Percentiles rank a stretch among this genome's conserved stretches.
Evolutionary conservation across 2,888 invertebrate species (phyloP).

Genomic region (Lasioglossum pauxillum): DNA sequence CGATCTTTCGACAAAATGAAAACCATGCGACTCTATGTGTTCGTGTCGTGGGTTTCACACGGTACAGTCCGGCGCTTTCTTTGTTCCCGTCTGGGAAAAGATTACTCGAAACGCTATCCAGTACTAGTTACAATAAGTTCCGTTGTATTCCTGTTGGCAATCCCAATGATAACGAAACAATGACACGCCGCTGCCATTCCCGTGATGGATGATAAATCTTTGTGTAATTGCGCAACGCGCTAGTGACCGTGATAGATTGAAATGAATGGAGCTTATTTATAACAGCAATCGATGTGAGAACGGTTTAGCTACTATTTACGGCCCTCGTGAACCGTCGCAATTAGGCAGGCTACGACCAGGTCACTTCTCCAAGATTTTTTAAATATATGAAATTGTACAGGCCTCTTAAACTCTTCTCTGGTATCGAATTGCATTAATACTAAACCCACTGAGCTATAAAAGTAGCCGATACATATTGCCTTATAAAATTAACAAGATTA

Average conservation of each 20-base stretch:
- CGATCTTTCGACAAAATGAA: background rate
- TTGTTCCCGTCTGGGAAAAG: background rate
- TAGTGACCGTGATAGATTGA: constrained; percentile 30
- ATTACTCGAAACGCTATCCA: background rate
- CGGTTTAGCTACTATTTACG: background rate
- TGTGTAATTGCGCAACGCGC: constrained; percentile 40
- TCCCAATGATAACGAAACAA: constrained; percentile 36
- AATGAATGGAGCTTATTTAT: constrained; percentile 36
- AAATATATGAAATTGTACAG: background rate
- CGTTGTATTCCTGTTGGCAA: background rate
- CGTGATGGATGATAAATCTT: constrained; percentile 41
- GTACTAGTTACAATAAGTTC: constrained; percentile 15
- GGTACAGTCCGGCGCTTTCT: background rate
- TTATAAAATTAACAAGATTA: too few relatives aligned
- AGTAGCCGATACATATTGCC: too few relatives aligned
- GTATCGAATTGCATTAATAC: background rate
- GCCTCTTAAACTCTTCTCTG: background rate
- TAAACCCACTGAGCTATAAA: too few relatives aligned
- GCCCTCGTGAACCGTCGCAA: background rate
- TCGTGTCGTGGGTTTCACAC: background rate
- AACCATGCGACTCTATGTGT: background rate
- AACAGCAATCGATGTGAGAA: background rate
- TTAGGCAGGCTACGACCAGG: background rate
- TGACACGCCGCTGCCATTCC: background rate
- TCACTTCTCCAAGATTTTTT: background rate